Base-by-base conservation (phyloP, 1,140 invertebrate species). In the Pogonomyrmex californicus region DNA sequence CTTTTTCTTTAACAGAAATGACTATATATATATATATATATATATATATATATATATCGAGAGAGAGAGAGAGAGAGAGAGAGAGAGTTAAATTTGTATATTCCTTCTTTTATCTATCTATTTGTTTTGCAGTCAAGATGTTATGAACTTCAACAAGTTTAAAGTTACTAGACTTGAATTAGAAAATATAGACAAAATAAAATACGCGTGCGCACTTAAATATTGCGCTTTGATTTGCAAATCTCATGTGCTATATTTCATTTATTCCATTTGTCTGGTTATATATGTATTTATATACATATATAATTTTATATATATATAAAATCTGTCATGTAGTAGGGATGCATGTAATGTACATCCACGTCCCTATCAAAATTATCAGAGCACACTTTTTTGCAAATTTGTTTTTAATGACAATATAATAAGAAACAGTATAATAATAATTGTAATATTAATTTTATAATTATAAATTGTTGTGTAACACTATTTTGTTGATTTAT, bases 371-470 rank as follows among this genome's bases (percentile, higher is more conserved):
- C 65, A 88, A 91, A 91, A 91, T 90, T 91, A 91, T 71, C 68
- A 91, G 87, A 83, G 89, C 87, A 90, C 70, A 87, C 73, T 86
- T 87, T 91, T 90, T 91, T 91, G 89, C 92, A 94, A 92, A 93
- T 92, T 93, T 88, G 87, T 94, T 94, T 94, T 94, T 95, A 94
- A 93, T 93, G 92, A 94, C 91, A 94, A 94, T 94, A 93, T 95
- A 95, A 94, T 94, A 93, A 93, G 91, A 94, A 95, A 95, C 93
- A 92, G 93, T 94, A 95, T 93, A 95, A 94, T 94, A 92, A 94
- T 94, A 92, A 91, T 92, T 92, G 92, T 94, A 93, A 93, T 93
- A 93, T 93, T 94, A 91, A 93, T 93, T 91, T 91, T 92, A 88
- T 92, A 93, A 93, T 93, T 91, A 91, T 93, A 92, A 93, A 93